phyloP scores from a whole-genome alignment of 2,888 invertebrate genomes.

The Trissoscelio sp. region DNA sequence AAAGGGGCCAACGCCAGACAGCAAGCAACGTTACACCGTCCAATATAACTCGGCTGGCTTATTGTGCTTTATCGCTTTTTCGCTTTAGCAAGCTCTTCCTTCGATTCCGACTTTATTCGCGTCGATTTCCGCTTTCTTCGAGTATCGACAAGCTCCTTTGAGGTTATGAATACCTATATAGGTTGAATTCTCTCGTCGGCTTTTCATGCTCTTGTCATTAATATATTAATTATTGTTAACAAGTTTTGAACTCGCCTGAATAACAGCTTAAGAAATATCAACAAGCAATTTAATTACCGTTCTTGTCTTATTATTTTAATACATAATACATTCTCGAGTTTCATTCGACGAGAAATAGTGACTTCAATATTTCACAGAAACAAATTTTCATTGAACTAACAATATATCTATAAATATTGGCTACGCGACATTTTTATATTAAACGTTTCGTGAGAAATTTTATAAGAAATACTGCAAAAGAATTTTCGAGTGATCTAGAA shows the following conservation, averaged over 20 bases:
- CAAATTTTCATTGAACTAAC: slow-evolving; percentile 24
- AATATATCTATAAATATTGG: slow-evolving; percentile 31
- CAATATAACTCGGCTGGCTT: slow-evolving; percentile 78
- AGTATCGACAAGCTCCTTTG: slow-evolving; percentile 35
- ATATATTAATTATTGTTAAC: slow-evolving; percentile 25
- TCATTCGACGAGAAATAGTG: not conserved
- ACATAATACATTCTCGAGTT: not conserved
- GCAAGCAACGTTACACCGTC: slow-evolving; percentile 76
- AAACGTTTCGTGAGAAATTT: slow-evolving; percentile 19
- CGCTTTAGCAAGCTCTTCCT: slow-evolving; percentile 72
- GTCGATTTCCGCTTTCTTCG: slow-evolving; percentile 56
- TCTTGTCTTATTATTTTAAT: not conserved
- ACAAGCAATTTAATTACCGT: not conserved
- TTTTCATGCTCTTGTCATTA: slow-evolving; percentile 6
- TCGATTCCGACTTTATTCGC: slow-evolving; percentile 64
- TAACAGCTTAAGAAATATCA: not conserved
- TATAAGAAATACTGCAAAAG: slow-evolving; percentile 25
- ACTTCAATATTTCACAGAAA: slow-evolving; percentile 3
- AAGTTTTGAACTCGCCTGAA: not conserved
- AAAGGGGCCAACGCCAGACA: slow-evolving; percentile 71
- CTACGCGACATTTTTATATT: slow-evolving; percentile 32
- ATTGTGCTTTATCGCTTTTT: slow-evolving; percentile 77
- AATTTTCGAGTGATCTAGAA: slow-evolving; percentile 7
- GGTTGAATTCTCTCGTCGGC: slow-evolving; percentile 5
- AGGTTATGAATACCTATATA: slow-evolving; percentile 47